Evolutionary conservation across 2,797 vertebrate species (phyloP).

Genomic region (Oophaga sylvatica): DNA sequence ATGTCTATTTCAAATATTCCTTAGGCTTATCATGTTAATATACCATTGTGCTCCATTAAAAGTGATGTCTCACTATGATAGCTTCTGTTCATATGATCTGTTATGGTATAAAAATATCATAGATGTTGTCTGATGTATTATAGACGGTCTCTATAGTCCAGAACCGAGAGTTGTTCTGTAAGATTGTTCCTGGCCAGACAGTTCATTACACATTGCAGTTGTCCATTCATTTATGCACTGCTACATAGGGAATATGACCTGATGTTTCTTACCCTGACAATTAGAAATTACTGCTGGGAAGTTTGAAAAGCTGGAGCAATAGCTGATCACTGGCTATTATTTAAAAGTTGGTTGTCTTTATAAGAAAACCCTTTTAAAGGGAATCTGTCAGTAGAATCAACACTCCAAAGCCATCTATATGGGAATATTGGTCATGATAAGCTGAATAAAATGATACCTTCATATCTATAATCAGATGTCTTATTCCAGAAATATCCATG

Average conservation of each 20-base stretch:
- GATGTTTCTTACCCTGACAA: neutral
- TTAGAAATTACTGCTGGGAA: neutral
- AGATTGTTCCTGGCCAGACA: neutral
- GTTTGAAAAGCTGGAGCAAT: neutral
- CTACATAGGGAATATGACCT: neutral
- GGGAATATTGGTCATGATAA: too few species aligned
- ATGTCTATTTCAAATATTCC: neutral
- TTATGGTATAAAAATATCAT: neutral
- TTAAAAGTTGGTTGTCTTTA: too few species aligned
- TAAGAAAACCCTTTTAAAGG: too few species aligned
- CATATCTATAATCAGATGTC: too few species aligned
- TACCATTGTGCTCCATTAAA: neutral
- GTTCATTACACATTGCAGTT: neutral
- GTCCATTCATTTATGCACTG: neutral
- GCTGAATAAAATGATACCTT: too few species aligned
- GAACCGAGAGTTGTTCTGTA: neutral
- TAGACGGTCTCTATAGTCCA: neutral
- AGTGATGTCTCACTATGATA: neutral
- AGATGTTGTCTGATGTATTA: neutral
- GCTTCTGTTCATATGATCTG: neutral
- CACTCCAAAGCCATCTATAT: too few species aligned
- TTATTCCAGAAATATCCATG: too few species aligned
- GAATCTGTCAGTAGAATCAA: too few species aligned
- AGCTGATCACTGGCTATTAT: neutral
- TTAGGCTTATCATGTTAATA: neutral